These are phyloP conservation scores for Bubo blakistoni DNA, from an alignment of 2,113 vertebrate species.

Conservation along the genomic window DNA sequence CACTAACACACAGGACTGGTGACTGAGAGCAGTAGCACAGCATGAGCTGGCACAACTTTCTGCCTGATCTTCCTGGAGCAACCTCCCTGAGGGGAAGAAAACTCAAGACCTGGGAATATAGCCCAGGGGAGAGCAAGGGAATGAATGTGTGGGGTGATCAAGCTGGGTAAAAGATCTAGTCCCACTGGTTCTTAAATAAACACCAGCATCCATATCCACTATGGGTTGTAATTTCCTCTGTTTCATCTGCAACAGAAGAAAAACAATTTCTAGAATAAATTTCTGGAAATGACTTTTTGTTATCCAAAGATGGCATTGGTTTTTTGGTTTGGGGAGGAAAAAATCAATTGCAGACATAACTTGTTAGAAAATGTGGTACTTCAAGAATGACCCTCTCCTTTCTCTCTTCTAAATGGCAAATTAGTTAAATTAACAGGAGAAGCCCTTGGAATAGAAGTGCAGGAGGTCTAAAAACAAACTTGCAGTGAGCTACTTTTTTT, in stretches of 20 bases:
- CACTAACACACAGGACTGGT: neutral
- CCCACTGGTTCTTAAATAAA: neutral
- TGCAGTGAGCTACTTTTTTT: neutral
- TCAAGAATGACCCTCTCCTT: neutral
- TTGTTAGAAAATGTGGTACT: neutral
- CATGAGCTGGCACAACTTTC: neutral
- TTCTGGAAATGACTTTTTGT: neutral
- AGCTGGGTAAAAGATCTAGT: neutral
- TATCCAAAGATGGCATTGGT: fast-evolving
- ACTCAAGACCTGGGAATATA: neutral
- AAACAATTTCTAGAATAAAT: neutral
- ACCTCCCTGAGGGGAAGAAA: neutral
- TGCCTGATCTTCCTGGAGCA: fast-evolving
- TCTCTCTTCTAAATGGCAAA: neutral
- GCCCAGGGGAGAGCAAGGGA: neutral
- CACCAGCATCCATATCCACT: neutral
- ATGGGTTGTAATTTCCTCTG: neutral
- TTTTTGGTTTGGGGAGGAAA: neutral
- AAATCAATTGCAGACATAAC: neutral
- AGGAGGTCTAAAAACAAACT: neutral
- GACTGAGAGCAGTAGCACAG: neutral
- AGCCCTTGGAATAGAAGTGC: neutral
- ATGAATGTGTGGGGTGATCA: neutral
- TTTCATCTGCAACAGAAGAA: neutral
- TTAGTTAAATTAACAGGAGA: neutral